phyloP scores from a whole-genome alignment of 1,140 invertebrate genomes.

The Polyergus mexicanus region DNA sequence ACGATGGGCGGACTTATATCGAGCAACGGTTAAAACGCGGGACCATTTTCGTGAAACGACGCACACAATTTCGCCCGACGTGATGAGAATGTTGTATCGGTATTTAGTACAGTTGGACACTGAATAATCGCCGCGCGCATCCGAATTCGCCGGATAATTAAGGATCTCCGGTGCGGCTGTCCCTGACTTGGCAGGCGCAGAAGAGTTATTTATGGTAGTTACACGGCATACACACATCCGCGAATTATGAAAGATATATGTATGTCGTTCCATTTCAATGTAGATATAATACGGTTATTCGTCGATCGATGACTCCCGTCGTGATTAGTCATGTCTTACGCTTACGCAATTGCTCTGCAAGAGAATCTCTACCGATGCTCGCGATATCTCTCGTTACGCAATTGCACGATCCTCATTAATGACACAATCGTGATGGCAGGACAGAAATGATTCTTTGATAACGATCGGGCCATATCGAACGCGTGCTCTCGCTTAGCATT shows the following conservation, averaged over 20 bases:
- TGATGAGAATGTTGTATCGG: background rate
- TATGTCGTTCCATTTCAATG: background rate
- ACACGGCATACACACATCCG: background rate
- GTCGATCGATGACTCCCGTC: conserved; percentile 11
- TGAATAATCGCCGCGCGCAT: conserved; percentile 55
- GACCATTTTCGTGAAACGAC: background rate
- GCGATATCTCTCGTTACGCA: conserved; percentile 31
- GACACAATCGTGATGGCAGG: conserved; percentile 36
- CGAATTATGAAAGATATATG: background rate
- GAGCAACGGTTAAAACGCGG: background rate
- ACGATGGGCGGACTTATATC: background rate
- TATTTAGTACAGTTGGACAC: conserved; percentile 51
- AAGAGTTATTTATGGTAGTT: conserved; percentile 41
- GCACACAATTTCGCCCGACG: background rate
- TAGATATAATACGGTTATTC: conserved; percentile 1
- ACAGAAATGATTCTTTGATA: conserved; percentile 43
- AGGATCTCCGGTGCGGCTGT: conserved; percentile 8
- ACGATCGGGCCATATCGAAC: conserved; percentile 46
- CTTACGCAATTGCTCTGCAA: conserved; percentile 13
- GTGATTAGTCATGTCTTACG: conserved; percentile 10
- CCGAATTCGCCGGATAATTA: conserved; percentile 64
- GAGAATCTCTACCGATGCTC: conserved; percentile 13
- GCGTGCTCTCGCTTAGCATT: conserved; percentile 44
- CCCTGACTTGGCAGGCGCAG: background rate
- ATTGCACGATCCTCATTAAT: conserved; percentile 51